Evolutionary conservation across 2,888 invertebrate species (phyloP), one percentile per base, ranked within the genome.

Genomic region (Oscheius sp.): DNA sequence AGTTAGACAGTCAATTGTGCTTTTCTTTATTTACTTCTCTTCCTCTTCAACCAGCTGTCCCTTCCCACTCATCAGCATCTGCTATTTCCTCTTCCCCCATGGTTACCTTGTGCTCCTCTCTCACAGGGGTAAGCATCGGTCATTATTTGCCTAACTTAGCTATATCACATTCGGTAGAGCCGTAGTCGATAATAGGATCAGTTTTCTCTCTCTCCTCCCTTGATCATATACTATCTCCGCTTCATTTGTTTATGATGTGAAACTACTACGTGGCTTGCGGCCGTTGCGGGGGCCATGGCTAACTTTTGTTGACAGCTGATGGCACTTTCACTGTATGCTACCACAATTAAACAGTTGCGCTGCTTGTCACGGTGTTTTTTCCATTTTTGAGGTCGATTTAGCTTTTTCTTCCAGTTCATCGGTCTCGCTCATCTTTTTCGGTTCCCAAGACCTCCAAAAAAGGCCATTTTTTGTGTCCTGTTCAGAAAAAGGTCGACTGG

Each of bases 161-260:
- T 29, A 56, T 69, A 56, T 69, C 69, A 55, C 55, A 69, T 69
- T 56, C 56, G 69, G 45, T 55, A 16, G 41, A 55, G 5, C 35
- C 35, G 5, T 35, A 35, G 69, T 69, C 69, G 69, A 69, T 69
- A 69, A 69, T 69, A 55, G 69, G 69, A 69, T 69, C 69, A 56
- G 69, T 55, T 21, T 45, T 25, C 43, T 35, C 35, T 69, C 56
- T 43, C 43, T 53, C 55, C 69, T 69, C 69, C 25, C 18, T 23
- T 43, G n/a, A 49, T 52, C 69, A 35, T 45, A 29, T 18, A 41
- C 41, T 55, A n/a, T 35, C 21, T 69, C 55, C 43, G n/a, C 56
- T 56, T 56, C 69, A 69, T 69, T 69, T 69, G 69, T 69, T 69
- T 69, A 69, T 69, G 35, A 69, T 69, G 55, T 66, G 66, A 69